Conservation (phyloP, 2,888 invertebrate species). For the Sphecodes monilicornis region DNA sequence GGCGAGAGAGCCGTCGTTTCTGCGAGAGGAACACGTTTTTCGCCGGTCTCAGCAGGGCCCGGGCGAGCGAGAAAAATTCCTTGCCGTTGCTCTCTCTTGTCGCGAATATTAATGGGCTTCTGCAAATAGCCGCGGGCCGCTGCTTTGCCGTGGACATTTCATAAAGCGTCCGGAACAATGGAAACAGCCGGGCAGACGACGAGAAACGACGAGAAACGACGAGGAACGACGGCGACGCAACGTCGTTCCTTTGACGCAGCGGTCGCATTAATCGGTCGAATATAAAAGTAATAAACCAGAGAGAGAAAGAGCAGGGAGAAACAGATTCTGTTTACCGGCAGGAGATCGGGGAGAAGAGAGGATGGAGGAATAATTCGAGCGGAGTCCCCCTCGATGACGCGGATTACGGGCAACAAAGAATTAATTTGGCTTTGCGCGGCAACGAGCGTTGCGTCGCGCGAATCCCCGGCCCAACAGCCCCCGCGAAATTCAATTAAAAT, state of each 20-base stretch:
- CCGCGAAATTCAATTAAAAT: slow-evolving; percentile 35
- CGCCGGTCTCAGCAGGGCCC: not conserved
- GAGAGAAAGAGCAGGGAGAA: not conserved
- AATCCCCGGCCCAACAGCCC: not conserved
- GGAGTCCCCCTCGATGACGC: not conserved
- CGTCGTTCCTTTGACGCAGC: slow-evolving; percentile 22
- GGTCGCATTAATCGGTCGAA: slow-evolving; percentile 23
- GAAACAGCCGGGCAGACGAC: not conserved
- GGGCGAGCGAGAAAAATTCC: slow-evolving; percentile 7
- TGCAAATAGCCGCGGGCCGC: slow-evolving; percentile 1
- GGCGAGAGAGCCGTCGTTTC: not conserved
- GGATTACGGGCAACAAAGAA: slow-evolving; percentile 41
- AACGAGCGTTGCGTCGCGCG: slow-evolving; percentile 23
- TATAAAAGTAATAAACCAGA: slow-evolving; percentile 18
- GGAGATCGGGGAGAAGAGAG: not conserved
- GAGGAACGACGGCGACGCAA: not conserved
- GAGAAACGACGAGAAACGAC: not conserved
- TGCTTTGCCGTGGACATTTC: slow-evolving; percentile 1
- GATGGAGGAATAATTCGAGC: not conserved
- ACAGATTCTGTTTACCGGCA: not conserved
- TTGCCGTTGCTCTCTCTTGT: not conserved
- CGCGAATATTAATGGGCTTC: slow-evolving; percentile 20
- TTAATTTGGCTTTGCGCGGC: slow-evolving; percentile 42
- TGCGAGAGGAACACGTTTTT: not conserved
- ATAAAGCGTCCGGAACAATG: slow-evolving; percentile 14